phyloP scores from a whole-genome alignment of 53 echinoderm and acorn worm genomes.

The Zoroaster sp. region DNA sequence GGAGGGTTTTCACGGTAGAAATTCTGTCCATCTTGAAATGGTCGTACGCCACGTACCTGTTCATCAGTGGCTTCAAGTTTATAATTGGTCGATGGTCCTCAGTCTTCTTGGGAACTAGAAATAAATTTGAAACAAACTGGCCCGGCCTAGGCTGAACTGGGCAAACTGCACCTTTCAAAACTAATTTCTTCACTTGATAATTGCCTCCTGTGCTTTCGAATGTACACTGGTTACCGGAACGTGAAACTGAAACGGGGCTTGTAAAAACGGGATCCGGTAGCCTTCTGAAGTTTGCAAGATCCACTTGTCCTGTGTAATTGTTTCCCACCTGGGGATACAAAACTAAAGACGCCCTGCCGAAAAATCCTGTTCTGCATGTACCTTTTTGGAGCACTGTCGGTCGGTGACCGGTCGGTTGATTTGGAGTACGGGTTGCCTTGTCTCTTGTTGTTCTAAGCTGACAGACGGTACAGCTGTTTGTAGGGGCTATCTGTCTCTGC shows the following conservation, averaged over 20 bases:
- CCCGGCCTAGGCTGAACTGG: not conserved
- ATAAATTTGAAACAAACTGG: constrained; percentile 22
- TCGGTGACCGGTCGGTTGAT: not conserved
- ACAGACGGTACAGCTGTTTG: no score
- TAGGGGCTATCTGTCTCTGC: no score
- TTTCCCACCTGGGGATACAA: not conserved
- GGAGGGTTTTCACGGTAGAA: no score
- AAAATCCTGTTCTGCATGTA: not conserved
- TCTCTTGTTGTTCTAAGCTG: not conserved
- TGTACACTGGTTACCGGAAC: not conserved
- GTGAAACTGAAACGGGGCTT: not conserved
- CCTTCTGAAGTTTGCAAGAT: not conserved
- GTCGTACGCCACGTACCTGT: not conserved
- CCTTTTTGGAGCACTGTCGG: constrained; percentile 11
- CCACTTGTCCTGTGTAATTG: not conserved
- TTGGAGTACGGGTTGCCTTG: not conserved
- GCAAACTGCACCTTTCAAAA: constrained; percentile 1
- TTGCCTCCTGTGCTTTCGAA: not conserved
- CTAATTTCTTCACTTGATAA: not conserved
- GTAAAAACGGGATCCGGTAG: not conserved
- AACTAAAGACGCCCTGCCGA: not conserved
- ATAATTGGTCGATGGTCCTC: not conserved
- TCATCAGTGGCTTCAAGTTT: constrained; percentile 7
- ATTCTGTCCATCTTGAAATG: constrained; percentile 5
- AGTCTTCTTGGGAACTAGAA: constrained; percentile 29